Evolutionary conservation across 2,113 vertebrate genomes (phyloP), one percentile per base, ranked within the genome.

Genomic region (Odontophorus gujanensis): DNA sequence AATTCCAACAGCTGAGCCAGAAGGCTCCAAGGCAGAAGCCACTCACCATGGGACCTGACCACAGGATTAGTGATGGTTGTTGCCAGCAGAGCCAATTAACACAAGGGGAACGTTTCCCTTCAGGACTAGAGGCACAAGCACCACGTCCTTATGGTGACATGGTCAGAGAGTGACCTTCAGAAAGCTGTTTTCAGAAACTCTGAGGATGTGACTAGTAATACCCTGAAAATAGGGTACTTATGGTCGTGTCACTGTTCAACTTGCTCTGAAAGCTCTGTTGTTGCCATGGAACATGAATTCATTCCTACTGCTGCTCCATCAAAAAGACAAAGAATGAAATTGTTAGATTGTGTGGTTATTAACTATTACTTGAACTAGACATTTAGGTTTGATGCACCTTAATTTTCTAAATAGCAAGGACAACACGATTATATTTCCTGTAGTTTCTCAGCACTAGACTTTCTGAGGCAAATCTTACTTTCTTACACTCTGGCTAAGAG

Each of bases 41-140:
- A 3, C 4, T 22, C 36, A 55, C 34, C 9, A 48, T 0, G 0
- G 1, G 6, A 57, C 32, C 43, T 18, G 47, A 40, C 5, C 26
- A 6, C 11, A 21, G 28, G 15, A 2, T 24, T 61, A 24, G 22
- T 15, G 13, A 4, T 53, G 26, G 26, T 21, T 11, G 11, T 6
- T 47, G 28, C 32, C 7, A 40, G 18, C 51, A 75, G 26, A 28
- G 11, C 51, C 51, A 53, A 53, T 26, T 1, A 4, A 71, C 17
- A 16, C 1, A 1, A 63, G 7, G 20, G 40, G 3, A 4, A 71
- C 38, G 75, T 51, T 51, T 75, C 43, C 50, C 0, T 21, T 26
- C 34, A 13, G 13, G 36, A 13, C 13, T 59, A 57, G 53, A 85
- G 40, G 21, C 22, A 38, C 3, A 7, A 68, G 4, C 34, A 11